Evolutionary conservation across 2,797 vertebrate species (phyloP), one percentile per base, ranked within the genome.

Genomic region (Sebastes hopkinsi): DNA sequence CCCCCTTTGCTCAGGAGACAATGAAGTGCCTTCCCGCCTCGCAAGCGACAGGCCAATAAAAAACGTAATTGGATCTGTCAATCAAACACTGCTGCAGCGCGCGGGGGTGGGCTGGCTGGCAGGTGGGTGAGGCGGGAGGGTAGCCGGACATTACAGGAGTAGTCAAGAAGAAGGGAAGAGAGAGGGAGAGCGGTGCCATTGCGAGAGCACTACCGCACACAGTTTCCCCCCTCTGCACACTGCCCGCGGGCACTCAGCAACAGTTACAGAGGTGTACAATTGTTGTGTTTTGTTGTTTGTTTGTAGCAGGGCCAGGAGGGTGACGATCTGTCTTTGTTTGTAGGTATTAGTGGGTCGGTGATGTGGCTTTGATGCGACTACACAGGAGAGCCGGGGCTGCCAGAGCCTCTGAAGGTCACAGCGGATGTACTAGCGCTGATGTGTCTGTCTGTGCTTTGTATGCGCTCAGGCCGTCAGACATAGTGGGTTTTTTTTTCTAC

Each of bases 21-120:
- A 95, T 94, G 92, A 95, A 95, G 94, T 92, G 89, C 93, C 93
- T 93, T 90, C 91, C 89, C 88, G 82, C 92, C 92, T 90, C 16
- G 82, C 89, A 69, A 92, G 88, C 88, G 93, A 94, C 94, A 93
- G 94, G 90, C 93, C 94, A 96, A 95, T 95, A 95, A 94, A 94
- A 94, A 95, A 91, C 88, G 85, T 96, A 96, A 96, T 96, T 95
- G 95, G 94, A 96, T 95, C 93, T 94, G 95, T 95, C 95, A 95
- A 89, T 96, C 95, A 95, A 83, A 87, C 78, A 1, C 64, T 86
- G 88, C 85, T 87, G 91, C 92, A 85, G 86, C 73, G 85, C 75
- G 62, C 50, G n/a, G 74, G 79, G 84, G 81, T 75, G 86, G 84
- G 88, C 64, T 34, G 85, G 88, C 64, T 29, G 80, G 84, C 72